These are phyloP conservation scores for Oeneis ivallda DNA, from an alignment of 2,888 invertebrate genomes.

Conservation along the genomic window DNA sequence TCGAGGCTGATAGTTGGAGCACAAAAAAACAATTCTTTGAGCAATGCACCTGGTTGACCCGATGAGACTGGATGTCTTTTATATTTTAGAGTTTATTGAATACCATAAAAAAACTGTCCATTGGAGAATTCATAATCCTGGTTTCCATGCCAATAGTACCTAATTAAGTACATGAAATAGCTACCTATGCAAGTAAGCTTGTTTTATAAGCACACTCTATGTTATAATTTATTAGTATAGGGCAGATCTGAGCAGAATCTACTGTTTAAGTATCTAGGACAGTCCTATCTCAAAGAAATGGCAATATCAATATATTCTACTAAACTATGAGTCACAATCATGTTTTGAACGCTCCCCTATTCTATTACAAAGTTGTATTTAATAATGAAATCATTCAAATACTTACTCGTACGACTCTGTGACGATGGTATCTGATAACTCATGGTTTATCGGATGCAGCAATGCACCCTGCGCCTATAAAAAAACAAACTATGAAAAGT, in stretches of 20 bases:
- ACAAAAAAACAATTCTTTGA: too few relatives aligned
- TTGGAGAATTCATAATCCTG: background rate
- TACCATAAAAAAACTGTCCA: too few relatives aligned
- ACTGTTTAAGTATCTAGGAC: background rate
- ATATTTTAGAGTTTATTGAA: too few relatives aligned
- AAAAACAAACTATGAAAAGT: constrained; percentile 55
- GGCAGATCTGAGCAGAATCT: too few relatives aligned
- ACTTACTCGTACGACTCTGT: constrained; percentile 92
- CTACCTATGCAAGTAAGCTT: too few relatives aligned
- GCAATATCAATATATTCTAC: constrained; percentile 42
- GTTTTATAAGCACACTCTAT: too few relatives aligned
- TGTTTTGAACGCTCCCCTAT: background rate
- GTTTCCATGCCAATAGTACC: background rate
- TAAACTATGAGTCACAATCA: constrained; percentile 10
- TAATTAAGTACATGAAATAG: background rate
- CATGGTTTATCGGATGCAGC: constrained; percentile 87
- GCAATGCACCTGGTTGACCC: too few relatives aligned
- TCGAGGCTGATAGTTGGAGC: too few relatives aligned
- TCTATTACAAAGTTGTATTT: constrained; percentile 8
- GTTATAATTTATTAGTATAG: too few relatives aligned
- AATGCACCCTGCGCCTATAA: constrained; percentile 83
- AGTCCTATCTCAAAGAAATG: constrained; percentile 4
- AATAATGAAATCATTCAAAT: constrained; percentile 20
- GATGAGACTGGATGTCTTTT: too few relatives aligned
- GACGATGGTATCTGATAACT: constrained; percentile 92